A percentile compares a stretch with the other conserved stretches of the same genome.
These are phyloP conservation scores for Drosophila azteca DNA, from an alignment of 1,140 invertebrate genomes.

Conservation along the genomic window DNA sequence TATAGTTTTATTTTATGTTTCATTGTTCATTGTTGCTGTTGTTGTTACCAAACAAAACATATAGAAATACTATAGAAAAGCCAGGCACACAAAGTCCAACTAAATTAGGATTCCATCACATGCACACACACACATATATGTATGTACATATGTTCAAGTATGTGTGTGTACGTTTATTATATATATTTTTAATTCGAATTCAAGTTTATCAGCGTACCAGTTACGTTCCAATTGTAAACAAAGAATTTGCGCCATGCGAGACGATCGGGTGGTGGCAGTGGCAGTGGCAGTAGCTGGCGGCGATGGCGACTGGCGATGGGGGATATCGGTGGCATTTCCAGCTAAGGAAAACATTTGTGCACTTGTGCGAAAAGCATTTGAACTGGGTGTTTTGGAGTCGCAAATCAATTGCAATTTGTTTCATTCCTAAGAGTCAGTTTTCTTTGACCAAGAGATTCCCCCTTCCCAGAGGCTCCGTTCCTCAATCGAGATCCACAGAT, in stretches of 20 bases:
- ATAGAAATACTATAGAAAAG: constrained; percentile 34
- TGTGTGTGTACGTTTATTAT: background rate
- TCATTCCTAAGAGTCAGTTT: no score
- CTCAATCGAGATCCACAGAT: no score
- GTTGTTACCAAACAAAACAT: constrained; percentile 44
- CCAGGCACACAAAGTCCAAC: constrained; percentile 35
- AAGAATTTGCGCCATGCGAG: constrained; percentile 50
- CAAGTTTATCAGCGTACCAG: constrained; percentile 44
- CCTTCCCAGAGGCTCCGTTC: no score
- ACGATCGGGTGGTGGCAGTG: background rate
- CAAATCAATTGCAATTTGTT: no score
- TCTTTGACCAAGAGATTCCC: no score
- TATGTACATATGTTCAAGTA: background rate
- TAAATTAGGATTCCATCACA: constrained; percentile 42
- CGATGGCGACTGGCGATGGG: no score
- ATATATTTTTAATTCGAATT: constrained; percentile 32
- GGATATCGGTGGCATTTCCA: no score
- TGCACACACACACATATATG: background rate
- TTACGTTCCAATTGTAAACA: constrained; percentile 63
- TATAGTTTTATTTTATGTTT: no score
- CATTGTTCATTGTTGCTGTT: constrained; percentile 47
- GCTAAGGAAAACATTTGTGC: no score
- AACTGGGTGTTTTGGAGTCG: no score
- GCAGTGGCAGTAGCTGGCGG: background rate
- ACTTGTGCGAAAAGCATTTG: no score